Evolutionary conservation across 2,113 vertebrate species (phyloP).

Genomic region (Rhipidura dahli): DNA sequence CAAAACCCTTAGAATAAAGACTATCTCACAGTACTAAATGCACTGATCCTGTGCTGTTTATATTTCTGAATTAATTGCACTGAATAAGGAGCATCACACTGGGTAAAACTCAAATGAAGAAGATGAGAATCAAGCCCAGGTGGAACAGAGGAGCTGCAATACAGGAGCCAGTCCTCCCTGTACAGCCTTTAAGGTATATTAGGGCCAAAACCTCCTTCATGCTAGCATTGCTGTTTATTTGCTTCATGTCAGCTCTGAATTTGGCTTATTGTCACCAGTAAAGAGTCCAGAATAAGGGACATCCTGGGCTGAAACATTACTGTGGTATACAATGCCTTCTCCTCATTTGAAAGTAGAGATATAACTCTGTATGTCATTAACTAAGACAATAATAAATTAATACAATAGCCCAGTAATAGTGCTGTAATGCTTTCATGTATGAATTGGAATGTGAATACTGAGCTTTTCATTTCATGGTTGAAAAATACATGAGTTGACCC

Average conservation of each 20-base stretch:
- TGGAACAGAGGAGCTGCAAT: not conserved
- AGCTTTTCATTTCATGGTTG: conserved; percentile 81
- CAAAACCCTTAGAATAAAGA: not conserved
- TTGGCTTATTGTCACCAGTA: not conserved
- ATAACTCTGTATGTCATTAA: conserved; percentile 52
- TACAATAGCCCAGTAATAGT: conserved; percentile 66
- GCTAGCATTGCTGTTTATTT: not conserved
- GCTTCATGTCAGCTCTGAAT: not conserved
- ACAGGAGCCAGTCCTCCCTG: not conserved
- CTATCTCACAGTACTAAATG: not conserved
- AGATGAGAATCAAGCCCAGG: not conserved
- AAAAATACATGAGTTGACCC: conserved; percentile 78
- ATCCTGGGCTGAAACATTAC: not conserved
- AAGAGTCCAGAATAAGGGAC: not conserved
- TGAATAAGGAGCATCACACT: not conserved
- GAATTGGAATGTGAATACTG: conserved; percentile 71
- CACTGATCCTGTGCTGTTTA: not conserved
- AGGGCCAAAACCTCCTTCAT: not conserved
- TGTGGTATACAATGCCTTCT: not conserved
- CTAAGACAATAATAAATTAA: conserved; percentile 73
- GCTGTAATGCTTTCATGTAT: conserved; percentile 67
- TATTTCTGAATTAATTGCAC: not conserved
- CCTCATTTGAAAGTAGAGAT: not conserved
- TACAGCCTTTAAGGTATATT: not conserved
- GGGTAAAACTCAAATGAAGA: not conserved